Evolutionary conservation across 2,113 vertebrate genomes (phyloP).

Genomic region (Diphyllodes magnificus): DNA sequence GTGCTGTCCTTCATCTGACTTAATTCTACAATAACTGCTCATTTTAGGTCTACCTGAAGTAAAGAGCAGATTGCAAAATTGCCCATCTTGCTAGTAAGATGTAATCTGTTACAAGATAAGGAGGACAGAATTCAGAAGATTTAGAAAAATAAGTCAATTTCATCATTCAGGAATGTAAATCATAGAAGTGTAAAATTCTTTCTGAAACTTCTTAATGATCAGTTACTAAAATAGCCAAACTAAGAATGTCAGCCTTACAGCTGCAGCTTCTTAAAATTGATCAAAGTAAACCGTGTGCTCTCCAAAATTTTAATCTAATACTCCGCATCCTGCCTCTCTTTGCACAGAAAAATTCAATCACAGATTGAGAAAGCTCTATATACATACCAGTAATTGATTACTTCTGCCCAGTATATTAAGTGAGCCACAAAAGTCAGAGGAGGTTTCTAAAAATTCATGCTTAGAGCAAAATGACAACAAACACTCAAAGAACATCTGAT

Average conservation of each 20-base stretch:
- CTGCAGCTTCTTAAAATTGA: constrained; percentile 38
- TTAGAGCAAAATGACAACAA: neutral
- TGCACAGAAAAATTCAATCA: neutral
- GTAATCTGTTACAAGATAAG: neutral
- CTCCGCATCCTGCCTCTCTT: neutral
- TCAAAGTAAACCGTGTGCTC: neutral
- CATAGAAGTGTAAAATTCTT: neutral
- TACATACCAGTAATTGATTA: neutral
- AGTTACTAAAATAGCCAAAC: constrained; percentile 27
- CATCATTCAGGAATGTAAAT: constrained; percentile 22
- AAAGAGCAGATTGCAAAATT: constrained; percentile 5
- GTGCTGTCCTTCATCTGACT: neutral
- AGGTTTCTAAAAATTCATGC: neutral
- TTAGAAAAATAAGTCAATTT: constrained; percentile 10
- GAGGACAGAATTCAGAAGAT: neutral
- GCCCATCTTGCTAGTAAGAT: neutral
- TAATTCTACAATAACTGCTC: neutral
- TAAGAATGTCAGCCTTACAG: constrained; percentile 28
- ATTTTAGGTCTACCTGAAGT: neutral
- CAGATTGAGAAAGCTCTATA: neutral
- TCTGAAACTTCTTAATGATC: constrained; percentile 31
- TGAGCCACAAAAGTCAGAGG: neutral
- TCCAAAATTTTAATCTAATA: neutral
- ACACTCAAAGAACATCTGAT: neutral
- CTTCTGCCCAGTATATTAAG: neutral